Evolutionary conservation across 2,888 invertebrate genomes (phyloP).

Genomic region (Heteromurus nitidus): DNA sequence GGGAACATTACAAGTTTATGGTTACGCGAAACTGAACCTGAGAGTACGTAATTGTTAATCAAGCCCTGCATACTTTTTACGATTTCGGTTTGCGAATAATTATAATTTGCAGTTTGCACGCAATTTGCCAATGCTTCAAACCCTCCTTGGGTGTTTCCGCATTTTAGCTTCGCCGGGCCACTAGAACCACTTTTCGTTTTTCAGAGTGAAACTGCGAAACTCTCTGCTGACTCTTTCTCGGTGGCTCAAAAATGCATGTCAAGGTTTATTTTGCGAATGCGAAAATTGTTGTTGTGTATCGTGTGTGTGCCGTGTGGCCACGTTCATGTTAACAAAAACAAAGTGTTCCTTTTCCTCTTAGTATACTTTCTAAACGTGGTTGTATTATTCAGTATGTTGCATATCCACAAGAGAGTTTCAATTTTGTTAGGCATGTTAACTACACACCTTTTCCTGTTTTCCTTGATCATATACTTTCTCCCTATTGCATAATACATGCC

Average conservation of each 20-base stretch:
- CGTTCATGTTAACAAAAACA: neutral
- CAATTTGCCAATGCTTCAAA: conserved; percentile 36
- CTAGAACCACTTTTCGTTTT: too few relatives aligned
- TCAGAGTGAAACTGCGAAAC: too few relatives aligned
- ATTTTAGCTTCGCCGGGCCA: neutral
- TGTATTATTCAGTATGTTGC: neutral
- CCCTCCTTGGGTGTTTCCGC: neutral
- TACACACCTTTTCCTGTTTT: neutral
- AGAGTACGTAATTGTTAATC: too few relatives aligned
- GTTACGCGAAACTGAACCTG: too few relatives aligned
- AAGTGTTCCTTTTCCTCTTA: neutral
- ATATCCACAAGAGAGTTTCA: neutral
- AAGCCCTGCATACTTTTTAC: too few relatives aligned
- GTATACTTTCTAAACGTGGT: neutral
- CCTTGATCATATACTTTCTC: too few relatives aligned
- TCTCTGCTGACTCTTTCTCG: neutral
- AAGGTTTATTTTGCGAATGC: conserved; percentile 15
- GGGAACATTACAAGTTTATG: too few relatives aligned
- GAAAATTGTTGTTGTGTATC: neutral
- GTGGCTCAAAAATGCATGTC: conserved; percentile 18
- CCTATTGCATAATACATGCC: too few relatives aligned
- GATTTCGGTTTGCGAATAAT: neutral
- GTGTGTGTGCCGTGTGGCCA: neutral
- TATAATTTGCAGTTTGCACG: conserved; percentile 29
- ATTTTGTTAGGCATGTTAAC: neutral